Percentiles rank a stretch among this genome's conserved stretches.
Conservation (phyloP, 2,888 invertebrate species). For the Caenorhabditis zanzibari region DNA sequence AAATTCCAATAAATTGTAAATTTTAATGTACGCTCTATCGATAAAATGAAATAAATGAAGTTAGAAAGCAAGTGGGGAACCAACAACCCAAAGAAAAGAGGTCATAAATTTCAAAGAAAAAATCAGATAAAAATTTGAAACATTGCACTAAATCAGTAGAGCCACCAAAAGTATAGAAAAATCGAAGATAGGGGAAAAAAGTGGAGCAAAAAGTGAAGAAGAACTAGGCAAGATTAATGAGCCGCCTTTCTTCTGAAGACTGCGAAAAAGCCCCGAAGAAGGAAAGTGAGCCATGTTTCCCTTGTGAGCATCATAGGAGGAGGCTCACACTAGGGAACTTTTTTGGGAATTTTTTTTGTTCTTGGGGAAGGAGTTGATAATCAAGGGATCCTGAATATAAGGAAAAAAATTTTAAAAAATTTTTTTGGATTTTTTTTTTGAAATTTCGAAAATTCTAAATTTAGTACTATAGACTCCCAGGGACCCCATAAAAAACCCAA, state of each 20-base stretch:
- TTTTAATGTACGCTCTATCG: slow-evolving; percentile 15
- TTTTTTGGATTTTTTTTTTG: no score
- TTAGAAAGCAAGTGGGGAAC: no score
- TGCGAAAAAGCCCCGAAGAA: no score
- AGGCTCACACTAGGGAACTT: neutral
- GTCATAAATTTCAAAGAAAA: slow-evolving; percentile 23
- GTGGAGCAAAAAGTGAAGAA: slow-evolving; percentile 17
- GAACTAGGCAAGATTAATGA: slow-evolving; percentile 67
- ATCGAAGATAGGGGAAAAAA: neutral
- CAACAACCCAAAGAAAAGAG: no score
- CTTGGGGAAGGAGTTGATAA: neutral
- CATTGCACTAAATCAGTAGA: slow-evolving; percentile 10
- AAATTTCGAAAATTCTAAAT: no score
- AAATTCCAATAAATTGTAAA: no score
- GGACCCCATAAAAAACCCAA: no score
- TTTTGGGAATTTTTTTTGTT: no score
- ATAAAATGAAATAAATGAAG: neutral
- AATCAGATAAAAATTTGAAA: neutral
- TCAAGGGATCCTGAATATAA: neutral
- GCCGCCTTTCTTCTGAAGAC: slow-evolving; percentile 38
- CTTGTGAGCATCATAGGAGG: slow-evolving; percentile 30
- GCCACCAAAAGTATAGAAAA: slow-evolving; percentile 7
- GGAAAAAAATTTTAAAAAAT: neutral
- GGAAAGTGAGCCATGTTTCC: slow-evolving; percentile 42
- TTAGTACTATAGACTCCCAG: no score